A percentile compares a stretch with the other conserved stretches of the same genome.
These are phyloP conservation scores for Coenonympha glycerion DNA, from an alignment of 2,888 invertebrate species.

Conservation along the genomic window DNA sequence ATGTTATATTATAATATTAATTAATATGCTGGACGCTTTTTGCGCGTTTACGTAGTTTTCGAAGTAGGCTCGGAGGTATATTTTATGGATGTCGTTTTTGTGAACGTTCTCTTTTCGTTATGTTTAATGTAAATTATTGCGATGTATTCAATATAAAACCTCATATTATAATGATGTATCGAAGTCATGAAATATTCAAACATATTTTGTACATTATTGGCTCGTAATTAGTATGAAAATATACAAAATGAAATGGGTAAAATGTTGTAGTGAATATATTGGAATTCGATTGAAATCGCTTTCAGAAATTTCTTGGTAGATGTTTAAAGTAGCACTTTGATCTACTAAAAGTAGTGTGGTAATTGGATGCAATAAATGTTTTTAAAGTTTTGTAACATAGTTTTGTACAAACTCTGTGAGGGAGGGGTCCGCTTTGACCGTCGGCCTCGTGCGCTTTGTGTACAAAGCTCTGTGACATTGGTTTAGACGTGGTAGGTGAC, in stretches of 20 bases:
- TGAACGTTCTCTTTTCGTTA: slow-evolving; percentile 60
- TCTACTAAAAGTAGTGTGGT: slow-evolving; percentile 64
- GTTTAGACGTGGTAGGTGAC: slow-evolving; percentile 59
- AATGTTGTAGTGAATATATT: slow-evolving; percentile 15
- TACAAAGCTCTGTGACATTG: slow-evolving; percentile 39
- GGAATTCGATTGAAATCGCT: slow-evolving; percentile 30
- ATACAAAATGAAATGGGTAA: slow-evolving; percentile 19
- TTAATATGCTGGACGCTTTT: slow-evolving; percentile 64
- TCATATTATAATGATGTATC: slow-evolving; percentile 50
- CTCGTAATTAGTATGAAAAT: background rate
- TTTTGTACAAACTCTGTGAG: slow-evolving; percentile 36
- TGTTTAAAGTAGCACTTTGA: slow-evolving; percentile 61
- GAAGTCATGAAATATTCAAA: slow-evolving; percentile 42
- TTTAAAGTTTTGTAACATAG: slow-evolving; percentile 45
- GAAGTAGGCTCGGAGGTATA: slow-evolving; percentile 60
- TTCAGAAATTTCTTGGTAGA: slow-evolving; percentile 26
- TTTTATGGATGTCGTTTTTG: slow-evolving; percentile 61
- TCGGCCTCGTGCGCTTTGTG: slow-evolving; percentile 22
- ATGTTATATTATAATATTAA: slow-evolving; percentile 43
- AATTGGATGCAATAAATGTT: slow-evolving; percentile 66
- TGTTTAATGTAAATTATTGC: slow-evolving; percentile 67
- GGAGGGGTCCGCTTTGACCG: slow-evolving; percentile 3
- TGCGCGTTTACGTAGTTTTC: slow-evolving; percentile 64
- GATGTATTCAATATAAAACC: slow-evolving; percentile 53
- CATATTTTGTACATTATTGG: slow-evolving; percentile 9